A percentile compares a stretch with the other conserved stretches of the same genome.
phyloP scores from a whole-genome alignment of 2,113 vertebrate species.

The Rhodinocichla rosea region DNA sequence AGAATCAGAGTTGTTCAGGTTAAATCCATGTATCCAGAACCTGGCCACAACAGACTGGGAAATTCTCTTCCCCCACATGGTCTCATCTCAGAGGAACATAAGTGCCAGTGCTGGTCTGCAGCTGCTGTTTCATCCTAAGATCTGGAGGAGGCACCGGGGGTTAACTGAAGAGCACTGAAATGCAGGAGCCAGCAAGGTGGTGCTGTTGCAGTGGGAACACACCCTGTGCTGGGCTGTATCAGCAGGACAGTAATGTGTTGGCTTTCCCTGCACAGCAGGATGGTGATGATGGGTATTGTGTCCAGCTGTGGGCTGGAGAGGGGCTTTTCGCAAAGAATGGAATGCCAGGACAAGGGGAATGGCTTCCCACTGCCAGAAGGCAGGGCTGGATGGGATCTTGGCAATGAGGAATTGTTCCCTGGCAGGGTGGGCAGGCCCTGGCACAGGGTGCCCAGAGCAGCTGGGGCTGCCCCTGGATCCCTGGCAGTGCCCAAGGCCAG shows the following conservation, averaged over 20 bases:
- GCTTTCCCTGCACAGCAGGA: not conserved
- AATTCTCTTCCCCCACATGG: not conserved
- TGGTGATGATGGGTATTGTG: not conserved
- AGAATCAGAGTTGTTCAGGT: not conserved
- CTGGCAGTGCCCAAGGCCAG: too few species aligned
- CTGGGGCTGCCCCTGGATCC: too few species aligned
- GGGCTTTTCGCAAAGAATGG: too few species aligned
- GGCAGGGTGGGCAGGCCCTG: too few species aligned
- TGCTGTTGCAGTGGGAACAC: not conserved
- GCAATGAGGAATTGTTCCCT: too few species aligned
- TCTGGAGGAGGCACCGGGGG: not conserved
- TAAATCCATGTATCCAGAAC: not conserved
- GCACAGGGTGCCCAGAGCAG: too few species aligned
- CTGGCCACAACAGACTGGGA: fast-evolving
- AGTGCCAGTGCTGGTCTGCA: not conserved
- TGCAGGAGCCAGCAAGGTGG: not conserved
- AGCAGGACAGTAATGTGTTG: fast-evolving
- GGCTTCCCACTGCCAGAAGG: too few species aligned
- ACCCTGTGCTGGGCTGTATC: fast-evolving
- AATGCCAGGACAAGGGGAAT: too few species aligned
- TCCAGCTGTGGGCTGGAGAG: not conserved
- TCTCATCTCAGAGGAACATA: not conserved
- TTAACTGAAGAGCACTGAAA: not conserved
- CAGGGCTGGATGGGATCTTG: too few species aligned
- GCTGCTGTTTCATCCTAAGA: not conserved